A percentile compares a stretch with the other conserved stretches of the same genome.
Conservation (phyloP, 2,113 vertebrate genomes). For the Bucco capensis region DNA sequence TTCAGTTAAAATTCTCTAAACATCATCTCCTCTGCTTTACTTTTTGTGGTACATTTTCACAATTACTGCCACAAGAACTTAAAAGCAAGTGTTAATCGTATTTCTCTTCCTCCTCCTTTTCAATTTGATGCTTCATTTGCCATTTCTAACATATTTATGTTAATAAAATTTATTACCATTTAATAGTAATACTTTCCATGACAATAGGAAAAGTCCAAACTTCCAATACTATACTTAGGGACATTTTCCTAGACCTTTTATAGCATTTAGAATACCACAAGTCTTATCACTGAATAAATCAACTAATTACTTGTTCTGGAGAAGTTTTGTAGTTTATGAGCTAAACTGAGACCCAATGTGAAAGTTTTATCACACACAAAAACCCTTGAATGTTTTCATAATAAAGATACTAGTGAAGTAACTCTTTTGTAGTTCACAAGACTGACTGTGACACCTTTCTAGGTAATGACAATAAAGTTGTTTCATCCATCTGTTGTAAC, state of each 20-base stretch:
- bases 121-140: background rate
- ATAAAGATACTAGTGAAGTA: background rate
- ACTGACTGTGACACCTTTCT: background rate
- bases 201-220: background rate
- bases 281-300: background rate
- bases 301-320: background rate
- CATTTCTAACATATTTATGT: background rate
- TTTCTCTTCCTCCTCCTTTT: background rate
- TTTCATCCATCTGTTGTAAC: background rate
- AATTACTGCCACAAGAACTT: background rate
- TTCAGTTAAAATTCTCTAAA: background rate
- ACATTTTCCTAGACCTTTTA: background rate
- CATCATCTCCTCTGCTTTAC: background rate
- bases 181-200: background rate
- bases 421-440: background rate
- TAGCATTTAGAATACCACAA: background rate
- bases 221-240: background rate
- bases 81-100: background rate
- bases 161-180: background rate
- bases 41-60: background rate
- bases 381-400: background rate
- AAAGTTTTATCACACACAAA: background rate
- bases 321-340: background rate
- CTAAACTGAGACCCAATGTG: fast-evolving
- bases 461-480: background rate